Conservation (phyloP, 2,797 vertebrate species). For the Vipera latastei region DNA sequence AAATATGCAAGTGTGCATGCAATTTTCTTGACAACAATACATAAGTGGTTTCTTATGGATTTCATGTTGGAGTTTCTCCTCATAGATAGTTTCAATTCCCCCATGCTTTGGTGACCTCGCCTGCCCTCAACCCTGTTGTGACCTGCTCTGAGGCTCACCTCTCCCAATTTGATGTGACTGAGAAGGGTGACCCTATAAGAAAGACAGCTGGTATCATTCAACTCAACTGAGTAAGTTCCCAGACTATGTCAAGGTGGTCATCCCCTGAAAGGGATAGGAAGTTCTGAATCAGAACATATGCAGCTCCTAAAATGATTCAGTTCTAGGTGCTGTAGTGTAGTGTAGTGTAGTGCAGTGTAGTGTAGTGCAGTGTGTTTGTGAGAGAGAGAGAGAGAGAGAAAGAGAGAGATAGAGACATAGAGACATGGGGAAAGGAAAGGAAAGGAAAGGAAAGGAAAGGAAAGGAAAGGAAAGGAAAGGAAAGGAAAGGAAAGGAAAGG, state of each 20-base stretch:
- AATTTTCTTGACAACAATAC: not conserved
- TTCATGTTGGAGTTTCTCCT: not conserved
- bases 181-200: not conserved
- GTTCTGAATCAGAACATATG: not conserved
- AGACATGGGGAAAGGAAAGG: not conserved
- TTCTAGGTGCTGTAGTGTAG: not conserved
- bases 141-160: not conserved
- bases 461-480: no score
- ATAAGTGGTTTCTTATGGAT: not conserved
- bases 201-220: not conserved
- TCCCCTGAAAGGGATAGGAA: not conserved
- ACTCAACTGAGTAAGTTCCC: not conserved
- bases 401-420: no score
- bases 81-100: not conserved
- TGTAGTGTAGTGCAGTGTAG: not conserved
- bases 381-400: no score
- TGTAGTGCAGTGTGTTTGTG: no score
- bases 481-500: no score
- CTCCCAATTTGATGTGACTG: not conserved
- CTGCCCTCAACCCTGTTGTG: not conserved
- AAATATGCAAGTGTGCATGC: not conserved
- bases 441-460: no score
- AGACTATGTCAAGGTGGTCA: not conserved
- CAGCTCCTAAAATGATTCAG: not conserved
- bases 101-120: not conserved